Conservation (phyloP, 2,113 vertebrate genomes). For the Ochotona curzoniae region DNA sequence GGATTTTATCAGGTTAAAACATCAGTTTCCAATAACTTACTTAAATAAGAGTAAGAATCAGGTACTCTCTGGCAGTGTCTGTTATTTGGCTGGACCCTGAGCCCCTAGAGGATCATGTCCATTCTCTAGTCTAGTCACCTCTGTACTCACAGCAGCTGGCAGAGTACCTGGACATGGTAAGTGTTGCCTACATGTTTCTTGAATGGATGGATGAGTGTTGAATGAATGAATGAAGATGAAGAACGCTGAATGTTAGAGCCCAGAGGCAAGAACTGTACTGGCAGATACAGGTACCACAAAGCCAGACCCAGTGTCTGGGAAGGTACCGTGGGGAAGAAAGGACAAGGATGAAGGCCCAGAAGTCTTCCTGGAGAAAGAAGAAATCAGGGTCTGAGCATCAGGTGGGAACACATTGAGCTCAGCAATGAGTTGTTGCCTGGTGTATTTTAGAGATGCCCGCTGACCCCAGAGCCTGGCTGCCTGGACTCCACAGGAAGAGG, state of each 20-base stretch:
- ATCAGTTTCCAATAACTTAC: background rate
- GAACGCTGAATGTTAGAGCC: background rate
- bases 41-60: slow-evolving; percentile 14
- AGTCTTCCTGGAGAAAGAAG: background rate
- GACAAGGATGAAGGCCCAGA: background rate
- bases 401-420: background rate
- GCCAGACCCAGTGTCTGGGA: background rate
- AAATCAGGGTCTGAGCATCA: background rate
- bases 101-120: background rate
- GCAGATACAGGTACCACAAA: background rate
- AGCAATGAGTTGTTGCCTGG: background rate
- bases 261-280: background rate
- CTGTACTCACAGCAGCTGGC: background rate
- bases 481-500: background rate
- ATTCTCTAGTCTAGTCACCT: background rate
- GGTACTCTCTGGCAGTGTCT: background rate
- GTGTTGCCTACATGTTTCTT: background rate
- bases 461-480: background rate
- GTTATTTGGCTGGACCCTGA: background rate
- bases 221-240: background rate
- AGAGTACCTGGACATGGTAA: background rate
- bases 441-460: background rate
- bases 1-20: no score
- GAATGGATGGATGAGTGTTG: background rate
- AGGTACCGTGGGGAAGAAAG: background rate